A percentile compares a stretch with the other conserved stretches of the same genome.
Conservation (phyloP, 2,113 vertebrate species). For the Pomatorhinus ruficollis region DNA sequence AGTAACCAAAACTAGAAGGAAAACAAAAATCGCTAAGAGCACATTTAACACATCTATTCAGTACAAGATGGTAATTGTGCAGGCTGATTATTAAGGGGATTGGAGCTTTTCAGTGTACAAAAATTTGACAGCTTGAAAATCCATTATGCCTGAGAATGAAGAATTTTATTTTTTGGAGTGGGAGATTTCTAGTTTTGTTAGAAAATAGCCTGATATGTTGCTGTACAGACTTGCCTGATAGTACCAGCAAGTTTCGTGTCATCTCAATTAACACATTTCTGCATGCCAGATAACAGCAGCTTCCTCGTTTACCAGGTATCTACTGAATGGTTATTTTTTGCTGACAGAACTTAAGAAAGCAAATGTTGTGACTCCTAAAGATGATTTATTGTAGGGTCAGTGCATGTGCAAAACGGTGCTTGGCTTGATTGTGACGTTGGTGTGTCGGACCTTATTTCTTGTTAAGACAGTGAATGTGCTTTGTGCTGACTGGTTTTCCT, state of each 20-base stretch:
- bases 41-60: neutral
- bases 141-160: neutral
- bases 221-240: neutral
- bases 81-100: neutral
- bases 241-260: neutral
- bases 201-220: neutral
- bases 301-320: neutral
- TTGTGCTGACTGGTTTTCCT: neutral
- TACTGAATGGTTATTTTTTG: neutral
- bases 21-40: neutral
- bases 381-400: neutral
- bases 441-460: neutral
- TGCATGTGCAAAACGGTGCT: rapidly evolving
- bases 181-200: neutral
- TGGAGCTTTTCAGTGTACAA: neutral
- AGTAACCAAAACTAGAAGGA: neutral
- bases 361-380: neutral
- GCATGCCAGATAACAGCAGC: neutral
- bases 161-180: neutral
- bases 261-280: neutral
- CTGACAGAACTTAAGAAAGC: neutral
- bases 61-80: neutral
- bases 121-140: neutral
- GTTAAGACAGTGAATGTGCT: neutral
- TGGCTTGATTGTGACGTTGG: neutral